These are phyloP conservation scores for Pogonocichla stellata DNA, from an alignment of 2,113 vertebrate genomes.

Conservation along the genomic window DNA sequence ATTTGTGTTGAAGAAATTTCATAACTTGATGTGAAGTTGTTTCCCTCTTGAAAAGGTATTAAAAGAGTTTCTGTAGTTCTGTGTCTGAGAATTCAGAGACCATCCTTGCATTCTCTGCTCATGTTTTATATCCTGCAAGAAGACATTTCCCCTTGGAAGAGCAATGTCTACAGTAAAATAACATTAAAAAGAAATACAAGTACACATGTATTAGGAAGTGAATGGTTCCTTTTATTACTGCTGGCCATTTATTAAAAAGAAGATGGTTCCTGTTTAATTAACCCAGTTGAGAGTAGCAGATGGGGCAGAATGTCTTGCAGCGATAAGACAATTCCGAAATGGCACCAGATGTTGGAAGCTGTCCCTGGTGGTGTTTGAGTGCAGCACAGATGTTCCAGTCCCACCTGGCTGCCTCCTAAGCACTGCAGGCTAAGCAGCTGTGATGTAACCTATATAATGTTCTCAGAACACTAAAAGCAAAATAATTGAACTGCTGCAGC, in stretches of 20 bases:
- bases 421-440: constrained; percentile 84
- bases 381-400: constrained; percentile 91
- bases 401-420: constrained; percentile 82
- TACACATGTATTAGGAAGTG: constrained; percentile 61
- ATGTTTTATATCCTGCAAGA: not conserved
- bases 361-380: constrained; percentile 88
- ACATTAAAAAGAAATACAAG: constrained; percentile 74
- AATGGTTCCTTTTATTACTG: constrained; percentile 77
- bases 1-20: not conserved
- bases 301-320: constrained; percentile 85
- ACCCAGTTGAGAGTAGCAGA: constrained; percentile 89
- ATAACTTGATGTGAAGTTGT: not conserved
- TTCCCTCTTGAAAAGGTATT: not conserved
- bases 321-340: constrained; percentile 82
- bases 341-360: constrained; percentile 84
- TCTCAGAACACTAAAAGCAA: constrained; percentile 75
- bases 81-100: not conserved
- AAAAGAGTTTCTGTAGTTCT: not conserved
- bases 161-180: constrained; percentile 51
- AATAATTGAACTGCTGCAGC: constrained; percentile 71
- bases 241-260: constrained; percentile 79
- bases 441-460: constrained; percentile 78
- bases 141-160: constrained; percentile 33
- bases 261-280: constrained; percentile 81
- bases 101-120: not conserved